Base-by-base conservation (phyloP, 1,140 invertebrate genomes). In the Ostrea denselamellosa region DNA sequence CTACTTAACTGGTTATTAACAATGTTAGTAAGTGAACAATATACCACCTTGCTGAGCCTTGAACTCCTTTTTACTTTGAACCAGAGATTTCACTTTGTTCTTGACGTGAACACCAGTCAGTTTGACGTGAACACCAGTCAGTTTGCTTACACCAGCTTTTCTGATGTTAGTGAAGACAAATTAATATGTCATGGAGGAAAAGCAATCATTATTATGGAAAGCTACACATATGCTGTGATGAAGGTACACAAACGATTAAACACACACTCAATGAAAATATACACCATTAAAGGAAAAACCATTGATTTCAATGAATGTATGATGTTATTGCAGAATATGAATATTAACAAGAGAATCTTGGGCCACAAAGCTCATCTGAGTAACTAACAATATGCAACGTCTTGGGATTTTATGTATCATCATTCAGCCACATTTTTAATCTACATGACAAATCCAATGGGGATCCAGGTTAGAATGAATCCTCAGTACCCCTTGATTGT, bases 1-100 rank as follows among this genome's bases (percentile, higher is more conserved):
- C 5, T 44, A 44, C 7, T 4, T 34, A 77, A 77, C 28, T 77
- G 22, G 68, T 77, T 8, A 34, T 22, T 77, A 77, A 25, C 68
- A 34, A 28, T 71, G 25, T 34, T 34, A 77, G 68, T 77, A 77
- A 5, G 5, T 34, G 22, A 77, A 77, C 68, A 77, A 28, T 77
- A 77, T 77, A 77, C 68, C 68, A 77, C 68, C 68, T 77, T 77
- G 68, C 25, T 77, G 68, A 77, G 68, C 68, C 68, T 25, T 77
- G 10, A 34, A 77, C 25, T 77, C 68, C 25, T 77, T 77, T 77
- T 8, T 77, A 77, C 68, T 44, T 28, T 77, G 68, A 25, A 77
- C 22, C 9, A 77, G 25, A 77, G 68, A 77, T 77, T 25, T 77
- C 25, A 77, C 68, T 34, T 77, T 77, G 68, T 10, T 25, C 22